Evolutionary conservation across 2,113 vertebrate genomes (phyloP).

Genomic region (human): DNA sequence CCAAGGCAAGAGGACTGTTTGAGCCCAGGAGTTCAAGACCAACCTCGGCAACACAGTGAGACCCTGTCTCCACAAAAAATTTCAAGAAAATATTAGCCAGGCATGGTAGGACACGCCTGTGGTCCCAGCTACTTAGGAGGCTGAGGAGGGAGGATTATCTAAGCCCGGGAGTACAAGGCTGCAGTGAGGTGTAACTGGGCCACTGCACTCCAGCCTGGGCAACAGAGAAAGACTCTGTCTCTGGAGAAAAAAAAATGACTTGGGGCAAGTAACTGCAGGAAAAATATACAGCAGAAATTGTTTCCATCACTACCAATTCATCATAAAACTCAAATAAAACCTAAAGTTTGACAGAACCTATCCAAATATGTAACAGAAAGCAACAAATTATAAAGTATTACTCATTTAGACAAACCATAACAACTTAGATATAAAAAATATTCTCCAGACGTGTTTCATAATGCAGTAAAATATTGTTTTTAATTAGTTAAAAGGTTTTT

Average conservation of each 20-base stretch:
- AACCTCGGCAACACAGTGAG: too few species aligned
- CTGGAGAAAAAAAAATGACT: not conserved
- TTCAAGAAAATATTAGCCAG: too few species aligned
- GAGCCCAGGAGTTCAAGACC: too few species aligned
- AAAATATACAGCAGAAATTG: slow-evolving; percentile 4
- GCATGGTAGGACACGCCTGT: too few species aligned
- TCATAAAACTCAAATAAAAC: slow-evolving; percentile 43
- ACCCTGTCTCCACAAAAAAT: too few species aligned
- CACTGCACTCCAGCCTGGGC: too few species aligned
- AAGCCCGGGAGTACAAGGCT: too few species aligned
- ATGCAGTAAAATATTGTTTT: slow-evolving; percentile 10
- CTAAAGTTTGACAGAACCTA: slow-evolving; percentile 16
- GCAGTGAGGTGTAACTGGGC: too few species aligned
- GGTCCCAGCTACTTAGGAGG: too few species aligned
- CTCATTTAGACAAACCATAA: slow-evolving; percentile 37
- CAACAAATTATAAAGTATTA: slow-evolving; percentile 55
- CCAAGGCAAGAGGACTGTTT: too few species aligned
- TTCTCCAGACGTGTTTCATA: slow-evolving; percentile 16
- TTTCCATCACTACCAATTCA: slow-evolving; percentile 40
- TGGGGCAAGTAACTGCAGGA: not conserved
- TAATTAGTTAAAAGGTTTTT: not conserved
- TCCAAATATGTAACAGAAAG: slow-evolving; percentile 36
- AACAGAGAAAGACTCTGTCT: too few species aligned
- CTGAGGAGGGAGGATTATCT: too few species aligned
- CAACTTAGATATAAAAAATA: slow-evolving; percentile 27